Evolutionary conservation across 2,888 invertebrate genomes (phyloP).

Genomic region (Limnephilus marmoratus): DNA sequence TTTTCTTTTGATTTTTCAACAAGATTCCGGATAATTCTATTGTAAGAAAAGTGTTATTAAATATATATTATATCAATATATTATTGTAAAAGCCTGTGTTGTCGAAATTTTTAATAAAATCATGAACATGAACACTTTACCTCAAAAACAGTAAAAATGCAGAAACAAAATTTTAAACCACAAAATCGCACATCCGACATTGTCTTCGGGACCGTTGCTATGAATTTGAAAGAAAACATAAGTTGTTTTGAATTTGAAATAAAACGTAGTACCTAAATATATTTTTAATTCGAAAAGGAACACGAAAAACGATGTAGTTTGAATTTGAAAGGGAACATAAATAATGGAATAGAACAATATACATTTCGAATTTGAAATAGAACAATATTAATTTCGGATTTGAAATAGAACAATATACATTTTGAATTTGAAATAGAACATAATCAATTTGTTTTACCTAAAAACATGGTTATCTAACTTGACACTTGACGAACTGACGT

Average conservation of each 20-base stretch:
- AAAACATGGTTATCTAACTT: slow-evolving; percentile 8
- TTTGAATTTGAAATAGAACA: background rate
- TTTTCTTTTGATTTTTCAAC: too few relatives aligned
- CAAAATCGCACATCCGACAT: too few relatives aligned
- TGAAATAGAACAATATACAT: background rate
- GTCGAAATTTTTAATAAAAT: too few relatives aligned
- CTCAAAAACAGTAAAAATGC: too few relatives aligned
- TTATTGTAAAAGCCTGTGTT: too few relatives aligned
- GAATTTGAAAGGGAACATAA: background rate
- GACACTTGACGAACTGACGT: background rate
- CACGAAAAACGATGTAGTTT: background rate
- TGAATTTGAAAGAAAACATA: background rate
- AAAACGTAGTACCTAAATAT: background rate
- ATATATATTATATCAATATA: too few relatives aligned
- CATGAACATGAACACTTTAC: too few relatives aligned
- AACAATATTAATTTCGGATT: too few relatives aligned
- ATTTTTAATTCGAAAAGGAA: background rate
- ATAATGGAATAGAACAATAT: background rate
- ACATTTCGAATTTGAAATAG: background rate
- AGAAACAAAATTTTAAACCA: too few relatives aligned
- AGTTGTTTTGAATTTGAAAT: background rate
- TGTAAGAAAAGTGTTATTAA: too few relatives aligned
- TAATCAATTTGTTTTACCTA: background rate
- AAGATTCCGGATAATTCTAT: too few relatives aligned
- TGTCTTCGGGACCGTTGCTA: too few relatives aligned